phyloP scores from a whole-genome alignment of 35 echinoderm and acorn worm species.

The Ophiothrix spiculata region DNA sequence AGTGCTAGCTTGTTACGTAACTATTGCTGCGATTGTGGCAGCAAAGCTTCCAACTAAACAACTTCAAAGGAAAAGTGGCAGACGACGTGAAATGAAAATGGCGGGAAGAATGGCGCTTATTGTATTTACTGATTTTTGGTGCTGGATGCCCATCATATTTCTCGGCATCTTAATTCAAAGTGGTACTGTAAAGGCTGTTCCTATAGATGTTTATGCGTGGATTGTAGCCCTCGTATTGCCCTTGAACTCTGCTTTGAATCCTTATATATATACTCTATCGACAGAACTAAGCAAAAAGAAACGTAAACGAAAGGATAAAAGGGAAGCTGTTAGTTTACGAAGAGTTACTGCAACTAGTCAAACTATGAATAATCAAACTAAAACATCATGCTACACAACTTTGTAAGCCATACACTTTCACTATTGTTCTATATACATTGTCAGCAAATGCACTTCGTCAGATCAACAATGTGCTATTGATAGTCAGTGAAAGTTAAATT shows the following conservation, averaged over 20 bases:
- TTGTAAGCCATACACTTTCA: too few species aligned
- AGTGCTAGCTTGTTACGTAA: slow-evolving; percentile 30
- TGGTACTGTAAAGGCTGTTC: neutral
- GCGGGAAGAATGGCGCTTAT: slow-evolving; percentile 54
- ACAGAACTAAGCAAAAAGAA: neutral
- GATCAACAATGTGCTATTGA: too few species aligned
- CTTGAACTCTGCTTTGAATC: slow-evolving; percentile 82
- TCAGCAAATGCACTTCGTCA: too few species aligned
- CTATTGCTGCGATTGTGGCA: slow-evolving; percentile 30
- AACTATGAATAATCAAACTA: too few species aligned
- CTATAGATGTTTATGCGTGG: slow-evolving; percentile 62
- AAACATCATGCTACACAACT: too few species aligned
- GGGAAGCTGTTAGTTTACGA: too few species aligned
- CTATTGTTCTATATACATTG: too few species aligned
- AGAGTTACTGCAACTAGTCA: too few species aligned
- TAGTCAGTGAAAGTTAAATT: too few species aligned
- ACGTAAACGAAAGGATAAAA: too few species aligned
- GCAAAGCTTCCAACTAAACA: neutral
- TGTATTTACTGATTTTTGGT: slow-evolving; percentile 47
- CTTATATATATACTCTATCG: slow-evolving; percentile 63
- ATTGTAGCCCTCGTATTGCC: slow-evolving; percentile 70
- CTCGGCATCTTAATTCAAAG: slow-evolving; percentile 36
- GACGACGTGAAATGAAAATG: slow-evolving; percentile 42
- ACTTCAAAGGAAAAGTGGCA: neutral
- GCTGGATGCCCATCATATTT: slow-evolving; percentile 42